Conservation (phyloP, 2,113 vertebrate species). For the Osmerus eperlanus region DNA sequence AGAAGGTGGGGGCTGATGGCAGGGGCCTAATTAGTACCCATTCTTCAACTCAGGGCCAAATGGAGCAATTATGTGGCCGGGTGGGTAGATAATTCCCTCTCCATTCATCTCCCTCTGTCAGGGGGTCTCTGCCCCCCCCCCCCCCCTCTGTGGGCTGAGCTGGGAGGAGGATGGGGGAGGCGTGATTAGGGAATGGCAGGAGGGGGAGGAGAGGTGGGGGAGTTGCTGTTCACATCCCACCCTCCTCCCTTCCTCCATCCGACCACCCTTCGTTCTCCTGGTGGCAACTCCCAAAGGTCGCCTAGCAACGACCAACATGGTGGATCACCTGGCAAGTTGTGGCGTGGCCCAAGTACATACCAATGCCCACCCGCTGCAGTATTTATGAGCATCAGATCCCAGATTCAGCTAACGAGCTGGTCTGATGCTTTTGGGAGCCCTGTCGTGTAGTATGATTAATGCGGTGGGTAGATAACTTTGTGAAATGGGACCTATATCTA, state of each 20-base stretch:
- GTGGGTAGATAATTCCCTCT: conserved; percentile 80
- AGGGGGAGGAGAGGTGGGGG: no score
- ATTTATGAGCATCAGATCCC: conserved; percentile 60
- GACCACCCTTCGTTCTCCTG: conserved; percentile 22
- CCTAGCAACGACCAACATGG: conserved; percentile 31
- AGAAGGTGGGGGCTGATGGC: conserved; percentile 27
- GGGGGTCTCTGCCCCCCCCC: conserved; percentile 77
- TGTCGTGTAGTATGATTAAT: conserved; percentile 59
- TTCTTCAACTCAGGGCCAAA: conserved; percentile 82
- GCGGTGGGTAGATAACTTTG: conserved; percentile 48
- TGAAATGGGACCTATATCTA: conserved; percentile 25
- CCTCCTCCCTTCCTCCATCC: conserved; percentile 1
- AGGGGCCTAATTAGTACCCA: conserved; percentile 78
- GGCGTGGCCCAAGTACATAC: conserved; percentile 53
- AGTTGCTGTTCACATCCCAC: no score
- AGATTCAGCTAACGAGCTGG: conserved; percentile 64
- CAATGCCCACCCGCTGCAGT: conserved; percentile 29
- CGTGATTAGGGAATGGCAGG: no score
- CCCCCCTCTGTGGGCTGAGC: conserved; percentile 29
- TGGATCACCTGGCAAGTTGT: conserved; percentile 50
- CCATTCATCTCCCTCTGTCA: conserved; percentile 77
- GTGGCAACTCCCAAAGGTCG: conserved; percentile 28
- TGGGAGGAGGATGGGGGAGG: neutral
- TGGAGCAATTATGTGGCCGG: conserved; percentile 81
- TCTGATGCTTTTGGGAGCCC: conserved; percentile 56